Evolutionary conservation across 2,888 invertebrate genomes (phyloP).

Genomic region (Drosophila lutescens): DNA sequence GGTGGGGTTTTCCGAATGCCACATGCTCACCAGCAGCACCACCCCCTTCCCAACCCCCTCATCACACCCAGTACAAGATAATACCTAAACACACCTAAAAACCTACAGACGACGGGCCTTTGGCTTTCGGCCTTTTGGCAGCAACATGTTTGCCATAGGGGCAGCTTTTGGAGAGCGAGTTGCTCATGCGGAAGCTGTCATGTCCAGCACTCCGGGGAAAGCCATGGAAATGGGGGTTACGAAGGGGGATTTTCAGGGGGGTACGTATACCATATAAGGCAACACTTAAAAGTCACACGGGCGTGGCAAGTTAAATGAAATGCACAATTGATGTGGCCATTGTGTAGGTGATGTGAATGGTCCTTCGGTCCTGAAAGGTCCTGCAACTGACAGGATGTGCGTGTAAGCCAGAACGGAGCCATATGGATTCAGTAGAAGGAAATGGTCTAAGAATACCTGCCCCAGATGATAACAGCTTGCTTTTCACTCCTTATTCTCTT

Average conservation of each 20-base stretch:
- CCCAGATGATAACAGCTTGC: conserved; percentile 24
- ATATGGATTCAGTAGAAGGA: neutral
- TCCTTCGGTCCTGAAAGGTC: conserved; percentile 41
- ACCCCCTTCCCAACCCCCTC: conserved; percentile 7
- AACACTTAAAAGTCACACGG: conserved; percentile 79
- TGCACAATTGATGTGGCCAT: conserved; percentile 76
- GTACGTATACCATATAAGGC: conserved; percentile 54
- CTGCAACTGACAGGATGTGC: conserved; percentile 51
- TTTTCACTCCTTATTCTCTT: neutral
- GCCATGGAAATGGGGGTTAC: conserved; percentile 55
- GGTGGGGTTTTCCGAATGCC: conserved; percentile 18
- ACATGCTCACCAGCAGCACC: conserved; percentile 51
- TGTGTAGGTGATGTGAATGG: conserved; percentile 53
- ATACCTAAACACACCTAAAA: conserved; percentile 76
- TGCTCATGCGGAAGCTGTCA: conserved; percentile 81
- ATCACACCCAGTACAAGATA: conserved; percentile 54
- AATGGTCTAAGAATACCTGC: conserved; percentile 35
- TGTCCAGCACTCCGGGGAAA: conserved; percentile 77
- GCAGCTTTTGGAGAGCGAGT: conserved; percentile 46
- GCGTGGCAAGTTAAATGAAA: conserved; percentile 80
- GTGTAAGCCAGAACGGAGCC: conserved; percentile 4
- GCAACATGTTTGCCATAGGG: conserved; percentile 62
- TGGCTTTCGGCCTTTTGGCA: conserved; percentile 47
- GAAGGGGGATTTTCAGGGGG: conserved; percentile 24
- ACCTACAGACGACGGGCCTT: conserved; percentile 63